A percentile compares a stretch with the other conserved stretches of the same genome.
phyloP scores from a whole-genome alignment of 2,888 invertebrate genomes.

The Tromatobia lineatoria region DNA sequence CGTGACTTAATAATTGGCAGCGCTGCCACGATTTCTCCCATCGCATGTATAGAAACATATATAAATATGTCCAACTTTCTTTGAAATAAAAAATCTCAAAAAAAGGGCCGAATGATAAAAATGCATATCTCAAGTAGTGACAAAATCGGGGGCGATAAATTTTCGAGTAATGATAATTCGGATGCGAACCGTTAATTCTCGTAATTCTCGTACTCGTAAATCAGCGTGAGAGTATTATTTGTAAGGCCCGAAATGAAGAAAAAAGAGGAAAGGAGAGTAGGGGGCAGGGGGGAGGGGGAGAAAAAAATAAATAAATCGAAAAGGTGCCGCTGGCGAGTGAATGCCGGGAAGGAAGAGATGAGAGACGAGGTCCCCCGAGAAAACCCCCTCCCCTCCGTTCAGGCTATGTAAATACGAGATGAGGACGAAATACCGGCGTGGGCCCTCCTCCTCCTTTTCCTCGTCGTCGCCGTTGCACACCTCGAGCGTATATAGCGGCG shows the following conservation, averaged over 20 bases:
- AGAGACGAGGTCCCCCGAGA: slow-evolving; percentile 53
- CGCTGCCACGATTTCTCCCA: no score
- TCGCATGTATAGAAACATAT: neutral
- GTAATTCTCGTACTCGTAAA: slow-evolving; percentile 30
- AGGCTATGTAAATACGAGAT: slow-evolving; percentile 62
- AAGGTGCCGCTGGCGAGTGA: slow-evolving; percentile 43
- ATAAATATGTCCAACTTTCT: neutral
- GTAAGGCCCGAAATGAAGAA: slow-evolving; percentile 23
- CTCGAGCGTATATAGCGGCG: slow-evolving; percentile 28
- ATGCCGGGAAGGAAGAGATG: slow-evolving; percentile 43
- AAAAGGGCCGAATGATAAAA: neutral
- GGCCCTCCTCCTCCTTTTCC: slow-evolving; percentile 41
- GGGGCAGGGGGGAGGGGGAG: neutral
- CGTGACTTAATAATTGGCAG: no score
- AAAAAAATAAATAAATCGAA: slow-evolving; percentile 53
- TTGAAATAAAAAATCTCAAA: neutral
- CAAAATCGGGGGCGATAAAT: slow-evolving; percentile 2
- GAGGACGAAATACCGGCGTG: slow-evolving; percentile 59
- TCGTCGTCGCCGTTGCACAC: slow-evolving; percentile 46
- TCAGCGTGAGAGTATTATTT: slow-evolving; percentile 41
- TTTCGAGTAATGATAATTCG: slow-evolving; percentile 1
- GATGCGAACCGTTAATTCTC: slow-evolving; percentile 27
- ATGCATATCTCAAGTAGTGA: neutral
- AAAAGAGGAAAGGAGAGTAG: neutral
- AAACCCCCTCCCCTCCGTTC: slow-evolving; percentile 24